These are phyloP conservation scores for Poecile montanus DNA, from an alignment of 2,797 vertebrate species.

Conservation along the genomic window DNA sequence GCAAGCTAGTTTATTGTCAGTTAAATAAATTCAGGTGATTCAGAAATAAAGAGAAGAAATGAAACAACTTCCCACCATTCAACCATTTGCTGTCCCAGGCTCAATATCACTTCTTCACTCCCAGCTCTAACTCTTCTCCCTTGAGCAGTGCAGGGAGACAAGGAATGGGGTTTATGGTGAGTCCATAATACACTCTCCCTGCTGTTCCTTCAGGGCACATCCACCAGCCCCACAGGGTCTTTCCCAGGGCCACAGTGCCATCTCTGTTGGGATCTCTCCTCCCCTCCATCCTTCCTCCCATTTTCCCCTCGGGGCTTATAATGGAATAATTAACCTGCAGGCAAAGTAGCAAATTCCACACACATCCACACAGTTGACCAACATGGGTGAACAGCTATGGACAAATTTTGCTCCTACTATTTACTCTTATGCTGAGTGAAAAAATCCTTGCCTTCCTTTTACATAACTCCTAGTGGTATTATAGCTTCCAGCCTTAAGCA, in stretches of 20 bases:
- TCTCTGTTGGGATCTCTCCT: background rate
- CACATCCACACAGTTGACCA: background rate
- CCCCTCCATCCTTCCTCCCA: accelerated
- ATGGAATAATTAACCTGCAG: background rate
- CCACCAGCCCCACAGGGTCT: background rate
- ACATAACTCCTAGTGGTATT: background rate
- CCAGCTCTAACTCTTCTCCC: no score
- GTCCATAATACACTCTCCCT: accelerated
- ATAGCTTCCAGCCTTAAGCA: background rate
- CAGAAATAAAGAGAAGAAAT: background rate
- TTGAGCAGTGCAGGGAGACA: background rate
- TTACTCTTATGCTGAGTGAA: background rate
- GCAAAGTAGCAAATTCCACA: background rate
- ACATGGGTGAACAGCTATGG: accelerated
- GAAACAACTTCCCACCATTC: background rate
- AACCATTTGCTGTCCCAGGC: background rate
- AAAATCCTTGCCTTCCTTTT: background rate
- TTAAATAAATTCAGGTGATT: background rate
- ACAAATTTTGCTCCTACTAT: background rate
- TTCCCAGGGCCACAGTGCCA: background rate
- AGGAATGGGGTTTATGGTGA: background rate
- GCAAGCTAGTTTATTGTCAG: background rate
- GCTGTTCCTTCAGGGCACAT: background rate
- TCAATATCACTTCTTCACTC: background rate
- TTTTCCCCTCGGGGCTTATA: accelerated